Evolutionary conservation across 2,888 invertebrate genomes (phyloP).

Genomic region (Scrobipalpa atriplicella): DNA sequence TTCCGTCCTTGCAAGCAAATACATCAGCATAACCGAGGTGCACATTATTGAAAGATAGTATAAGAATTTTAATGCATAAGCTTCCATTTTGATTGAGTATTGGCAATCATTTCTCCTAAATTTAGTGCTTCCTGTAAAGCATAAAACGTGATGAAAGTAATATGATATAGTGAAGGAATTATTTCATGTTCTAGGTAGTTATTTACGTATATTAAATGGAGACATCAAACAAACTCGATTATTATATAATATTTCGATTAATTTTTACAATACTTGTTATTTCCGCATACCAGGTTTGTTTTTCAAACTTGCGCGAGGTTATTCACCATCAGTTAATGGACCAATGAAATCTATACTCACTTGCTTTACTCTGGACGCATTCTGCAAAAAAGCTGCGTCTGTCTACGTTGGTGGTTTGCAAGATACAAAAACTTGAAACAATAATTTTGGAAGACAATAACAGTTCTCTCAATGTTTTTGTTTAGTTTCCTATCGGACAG

Average conservation of each 20-base stretch:
- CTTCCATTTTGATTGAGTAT: neutral
- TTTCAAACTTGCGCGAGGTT: conserved; percentile 32
- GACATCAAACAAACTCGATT: no score
- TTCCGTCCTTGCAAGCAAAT: conserved; percentile 8
- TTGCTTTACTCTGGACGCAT: neutral
- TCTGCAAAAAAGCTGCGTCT: conserved; percentile 22
- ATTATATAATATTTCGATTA: no score
- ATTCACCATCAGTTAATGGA: conserved; percentile 38
- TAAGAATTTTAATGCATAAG: conserved; percentile 4
- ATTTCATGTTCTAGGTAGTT: no score
- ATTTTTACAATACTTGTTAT: no score
- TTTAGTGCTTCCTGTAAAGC: neutral
- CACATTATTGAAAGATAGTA: neutral
- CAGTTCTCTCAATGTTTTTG: conserved; percentile 61
- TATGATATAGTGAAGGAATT: no score
- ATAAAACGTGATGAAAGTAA: neutral
- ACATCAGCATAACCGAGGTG: conserved; percentile 11
- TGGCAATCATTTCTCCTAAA: neutral
- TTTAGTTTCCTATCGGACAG: conserved; percentile 62
- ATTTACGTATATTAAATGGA: no score
- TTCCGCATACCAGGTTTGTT: neutral
- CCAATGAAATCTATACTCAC: conserved; percentile 34
- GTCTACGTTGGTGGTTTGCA: conserved; percentile 64
- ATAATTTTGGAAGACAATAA: conserved; percentile 61
- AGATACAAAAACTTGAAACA: conserved; percentile 55